These are phyloP conservation scores for Ochropacha duplaris DNA, from an alignment of 2,888 invertebrate genomes.

Conservation along the genomic window DNA sequence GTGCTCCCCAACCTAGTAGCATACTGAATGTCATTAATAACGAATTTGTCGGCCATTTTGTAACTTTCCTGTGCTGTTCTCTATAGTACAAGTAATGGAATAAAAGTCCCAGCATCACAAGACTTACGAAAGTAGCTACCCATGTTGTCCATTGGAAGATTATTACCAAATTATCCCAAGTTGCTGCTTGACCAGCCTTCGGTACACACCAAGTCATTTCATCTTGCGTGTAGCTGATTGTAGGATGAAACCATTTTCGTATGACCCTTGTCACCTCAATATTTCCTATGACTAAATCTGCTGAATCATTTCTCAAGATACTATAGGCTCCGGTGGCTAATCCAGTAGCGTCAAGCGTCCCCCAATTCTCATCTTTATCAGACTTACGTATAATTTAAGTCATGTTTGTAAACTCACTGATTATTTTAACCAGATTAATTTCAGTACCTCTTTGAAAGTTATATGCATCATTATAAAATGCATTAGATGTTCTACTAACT, in stretches of 20 bases:
- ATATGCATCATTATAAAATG: constrained; percentile 58
- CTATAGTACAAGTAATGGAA: constrained; percentile 67
- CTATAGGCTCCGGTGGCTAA: constrained; percentile 65
- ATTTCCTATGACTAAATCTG: constrained; percentile 72
- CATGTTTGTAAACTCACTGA: constrained; percentile 75
- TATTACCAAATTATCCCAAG: constrained; percentile 75
- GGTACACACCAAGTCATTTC: constrained; percentile 79
- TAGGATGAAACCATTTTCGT: constrained; percentile 73
- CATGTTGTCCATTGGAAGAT: constrained; percentile 78
- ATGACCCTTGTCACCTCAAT: constrained; percentile 72
- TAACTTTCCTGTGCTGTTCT: constrained; percentile 53
- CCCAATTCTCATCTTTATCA: constrained; percentile 67
- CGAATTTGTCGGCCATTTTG: constrained; percentile 76
- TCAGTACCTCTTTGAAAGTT: constrained; percentile 69
- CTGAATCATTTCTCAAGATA: constrained; percentile 56
- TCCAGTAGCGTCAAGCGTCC: constrained; percentile 58
- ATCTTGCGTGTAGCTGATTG: constrained; percentile 75
- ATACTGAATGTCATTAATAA: constrained; percentile 74
- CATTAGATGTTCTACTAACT: constrained; percentile 42
- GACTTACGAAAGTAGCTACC: constrained; percentile 61
- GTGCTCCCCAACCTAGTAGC: constrained; percentile 73
- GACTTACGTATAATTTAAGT: constrained; percentile 66
- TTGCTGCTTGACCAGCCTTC: constrained; percentile 65
- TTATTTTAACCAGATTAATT: constrained; percentile 73
- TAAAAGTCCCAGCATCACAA: constrained; percentile 61